phyloP scores from a whole-genome alignment of 2,797 vertebrate species.

The Percopsis omiscomaycus region DNA sequence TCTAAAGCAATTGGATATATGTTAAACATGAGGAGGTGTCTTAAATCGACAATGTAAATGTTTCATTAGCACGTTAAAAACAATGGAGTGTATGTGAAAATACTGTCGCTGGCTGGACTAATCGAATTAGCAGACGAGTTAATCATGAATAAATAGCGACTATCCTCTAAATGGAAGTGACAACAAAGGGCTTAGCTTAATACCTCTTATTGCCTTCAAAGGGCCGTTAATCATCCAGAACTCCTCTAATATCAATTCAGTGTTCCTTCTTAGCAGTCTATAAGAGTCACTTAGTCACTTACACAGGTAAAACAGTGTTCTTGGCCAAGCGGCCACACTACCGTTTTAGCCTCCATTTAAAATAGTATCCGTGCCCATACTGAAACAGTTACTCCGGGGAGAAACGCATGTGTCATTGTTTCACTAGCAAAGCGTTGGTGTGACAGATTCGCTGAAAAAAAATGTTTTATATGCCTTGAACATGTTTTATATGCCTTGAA shows the following conservation, averaged over 20 bases:
- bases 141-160: constrained; percentile 74
- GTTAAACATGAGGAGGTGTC: constrained; percentile 56
- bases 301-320: too few relatives aligned
- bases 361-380: too few relatives aligned
- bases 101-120: constrained; percentile 66
- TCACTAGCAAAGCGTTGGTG: too few relatives aligned
- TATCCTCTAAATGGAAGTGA: constrained; percentile 59
- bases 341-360: too few relatives aligned
- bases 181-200: constrained; percentile 53
- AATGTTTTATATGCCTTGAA: too few relatives aligned
- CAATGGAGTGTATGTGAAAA: constrained; percentile 57
- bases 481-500: too few relatives aligned
- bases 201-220: constrained; percentile 66
- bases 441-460: too few relatives aligned
- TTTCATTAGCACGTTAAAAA: constrained; percentile 70
- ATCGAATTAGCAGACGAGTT: constrained; percentile 77
- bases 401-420: too few relatives aligned
- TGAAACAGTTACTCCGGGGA: too few relatives aligned
- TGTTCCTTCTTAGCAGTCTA: constrained; percentile 32
- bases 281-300: neutral
- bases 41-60: constrained; percentile 67
- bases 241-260: constrained; percentile 37
- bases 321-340: too few relatives aligned
- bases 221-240: constrained; percentile 52
- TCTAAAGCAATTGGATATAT: constrained; percentile 56